phyloP scores from a whole-genome alignment of 2,113 vertebrate genomes.

The Aleadryas rufinucha region DNA sequence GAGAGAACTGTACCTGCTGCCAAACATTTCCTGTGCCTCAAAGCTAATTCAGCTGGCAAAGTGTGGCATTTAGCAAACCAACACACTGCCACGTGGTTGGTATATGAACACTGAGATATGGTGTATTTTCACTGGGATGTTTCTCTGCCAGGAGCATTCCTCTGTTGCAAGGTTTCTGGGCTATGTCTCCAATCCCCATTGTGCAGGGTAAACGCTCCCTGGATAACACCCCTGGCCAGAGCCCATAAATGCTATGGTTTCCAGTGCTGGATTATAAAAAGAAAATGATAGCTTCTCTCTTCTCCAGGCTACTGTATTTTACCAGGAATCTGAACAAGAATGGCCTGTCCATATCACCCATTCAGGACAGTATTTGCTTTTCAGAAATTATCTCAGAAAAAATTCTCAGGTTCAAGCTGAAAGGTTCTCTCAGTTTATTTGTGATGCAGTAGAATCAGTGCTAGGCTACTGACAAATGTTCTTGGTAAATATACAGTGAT shows the following conservation, averaged over 20 bases:
- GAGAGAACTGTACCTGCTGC: not conserved
- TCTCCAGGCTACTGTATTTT: conserved; percentile 25
- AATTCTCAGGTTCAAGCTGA: not conserved
- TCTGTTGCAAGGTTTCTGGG: conserved; percentile 42
- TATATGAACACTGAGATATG: not conserved
- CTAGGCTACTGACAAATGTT: not conserved
- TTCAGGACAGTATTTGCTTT: conserved; percentile 36
- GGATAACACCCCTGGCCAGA: conserved; percentile 33
- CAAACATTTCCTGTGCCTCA: not conserved
- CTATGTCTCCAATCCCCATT: conserved; percentile 23
- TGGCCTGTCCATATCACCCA: not conserved
- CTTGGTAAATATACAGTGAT: not conserved
- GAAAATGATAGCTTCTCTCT: conserved; percentile 3
- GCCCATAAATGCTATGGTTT: conserved; percentile 32
- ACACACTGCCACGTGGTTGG: not conserved
- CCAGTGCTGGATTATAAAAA: conserved; percentile 22
- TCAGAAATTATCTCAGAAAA: conserved; percentile 3
- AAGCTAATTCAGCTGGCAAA: not conserved
- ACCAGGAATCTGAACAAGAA: conserved; percentile 17
- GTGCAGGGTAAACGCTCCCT: conserved; percentile 43
- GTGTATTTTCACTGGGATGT: not conserved
- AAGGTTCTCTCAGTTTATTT: conserved; percentile 1
- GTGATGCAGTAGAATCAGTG: not conserved
- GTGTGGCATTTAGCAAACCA: not conserved
- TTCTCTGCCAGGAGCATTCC: conserved; percentile 22